Evolutionary conservation across 2,797 vertebrate genomes (phyloP).

Genomic region (Phalanger gymnotis): DNA sequence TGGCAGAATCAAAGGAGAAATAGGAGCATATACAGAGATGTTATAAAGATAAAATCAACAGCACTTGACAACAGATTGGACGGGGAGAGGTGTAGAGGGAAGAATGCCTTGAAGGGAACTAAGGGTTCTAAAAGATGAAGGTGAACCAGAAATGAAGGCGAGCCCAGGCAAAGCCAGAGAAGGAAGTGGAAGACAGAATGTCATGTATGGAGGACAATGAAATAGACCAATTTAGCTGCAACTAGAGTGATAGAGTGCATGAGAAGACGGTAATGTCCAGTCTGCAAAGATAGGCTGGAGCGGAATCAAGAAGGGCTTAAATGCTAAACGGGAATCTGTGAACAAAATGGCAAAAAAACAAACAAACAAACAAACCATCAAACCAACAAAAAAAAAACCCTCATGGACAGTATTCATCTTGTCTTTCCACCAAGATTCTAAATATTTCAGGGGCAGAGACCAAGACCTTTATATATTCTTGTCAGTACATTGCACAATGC

Average conservation of each 20-base stretch:
- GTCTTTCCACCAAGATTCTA: neutral
- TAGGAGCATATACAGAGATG: neutral
- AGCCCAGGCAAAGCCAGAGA: neutral
- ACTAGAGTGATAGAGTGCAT: neutral
- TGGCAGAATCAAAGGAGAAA: neutral
- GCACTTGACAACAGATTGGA: neutral
- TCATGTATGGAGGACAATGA: neutral
- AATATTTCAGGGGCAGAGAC: neutral
- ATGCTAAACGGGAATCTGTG: neutral
- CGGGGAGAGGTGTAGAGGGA: too few relatives aligned
- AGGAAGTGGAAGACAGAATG: neutral
- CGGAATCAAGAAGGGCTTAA: neutral
- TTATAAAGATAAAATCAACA: neutral
- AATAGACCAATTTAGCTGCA: neutral
- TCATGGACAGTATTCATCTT: neutral
- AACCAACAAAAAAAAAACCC: too few relatives aligned
- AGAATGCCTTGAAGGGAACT: too few relatives aligned
- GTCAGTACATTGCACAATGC: neutral
- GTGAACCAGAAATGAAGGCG: neutral
- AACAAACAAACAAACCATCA: too few relatives aligned
- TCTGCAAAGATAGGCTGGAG: neutral
- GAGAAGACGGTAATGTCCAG: neutral
- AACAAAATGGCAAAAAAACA: neutral
- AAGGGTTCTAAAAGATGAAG: neutral
- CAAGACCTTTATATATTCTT: neutral